These are phyloP conservation scores for Leptopilina drosophilae DNA, from an alignment of 2,888 invertebrate species.

Conservation along the genomic window DNA sequence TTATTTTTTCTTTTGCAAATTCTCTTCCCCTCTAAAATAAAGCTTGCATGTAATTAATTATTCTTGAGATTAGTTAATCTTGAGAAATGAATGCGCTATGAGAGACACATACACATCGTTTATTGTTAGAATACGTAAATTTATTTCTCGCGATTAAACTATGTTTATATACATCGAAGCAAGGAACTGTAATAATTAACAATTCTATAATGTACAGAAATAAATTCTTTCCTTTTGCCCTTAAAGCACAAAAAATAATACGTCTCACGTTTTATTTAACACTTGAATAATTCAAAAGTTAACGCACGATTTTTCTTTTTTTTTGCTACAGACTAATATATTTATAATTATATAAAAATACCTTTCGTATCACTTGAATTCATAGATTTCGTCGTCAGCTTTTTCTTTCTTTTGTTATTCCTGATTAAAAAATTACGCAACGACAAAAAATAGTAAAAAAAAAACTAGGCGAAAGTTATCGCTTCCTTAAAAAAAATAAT, in stretches of 20 bases:
- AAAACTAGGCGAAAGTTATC: slow-evolving; percentile 14
- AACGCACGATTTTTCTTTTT: no score
- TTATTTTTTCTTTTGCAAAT: no score
- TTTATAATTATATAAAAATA: background rate
- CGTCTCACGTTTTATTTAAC: background rate
- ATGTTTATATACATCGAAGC: slow-evolving; percentile 28
- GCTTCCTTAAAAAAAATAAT: no score
- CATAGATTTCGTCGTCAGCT: background rate
- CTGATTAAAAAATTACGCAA: background rate
- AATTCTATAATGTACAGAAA: slow-evolving; percentile 9
- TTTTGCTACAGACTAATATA: background rate
- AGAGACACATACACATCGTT: background rate
- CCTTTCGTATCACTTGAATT: slow-evolving; percentile 2
- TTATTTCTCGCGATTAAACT: slow-evolving; percentile 22
- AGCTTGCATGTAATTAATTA: background rate
- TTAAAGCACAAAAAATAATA: background rate
- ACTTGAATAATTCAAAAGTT: background rate
- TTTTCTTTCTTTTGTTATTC: no score
- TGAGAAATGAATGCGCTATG: background rate
- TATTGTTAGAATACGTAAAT: slow-evolving; percentile 6
- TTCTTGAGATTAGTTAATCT: background rate
- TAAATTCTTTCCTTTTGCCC: background rate
- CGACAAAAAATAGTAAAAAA: background rate
- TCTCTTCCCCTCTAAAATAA: no score
- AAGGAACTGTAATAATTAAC: background rate